Base-by-base conservation (phyloP, 1,140 invertebrate species). In the Cheumatopsyche charites region DNA sequence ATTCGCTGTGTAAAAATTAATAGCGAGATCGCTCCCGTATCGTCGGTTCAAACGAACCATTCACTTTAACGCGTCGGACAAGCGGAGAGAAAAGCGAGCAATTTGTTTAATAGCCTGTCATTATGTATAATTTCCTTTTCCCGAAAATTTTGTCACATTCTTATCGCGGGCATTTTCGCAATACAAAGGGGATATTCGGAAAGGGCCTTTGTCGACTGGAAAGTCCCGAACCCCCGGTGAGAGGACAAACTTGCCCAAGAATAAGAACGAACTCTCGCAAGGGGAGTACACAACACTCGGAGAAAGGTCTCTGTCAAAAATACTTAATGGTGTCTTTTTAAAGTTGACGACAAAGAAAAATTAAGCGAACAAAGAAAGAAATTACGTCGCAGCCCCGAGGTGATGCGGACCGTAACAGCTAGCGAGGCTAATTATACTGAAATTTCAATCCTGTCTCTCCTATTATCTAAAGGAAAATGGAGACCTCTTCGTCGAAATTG, bases 111-210 rank as follows among this genome's bases (percentile, higher is more conserved):
- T 26, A 21, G 70, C 19, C 49, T 6, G 42, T 67, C 70, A 55
- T 72, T 72, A 66, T 41, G 41, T 58, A 72, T 72, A 72, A 72
- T 72, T 72, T 72, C 70, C 70, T 19, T 66, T 72, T 25, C 15
- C 52, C 62, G 5, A 66, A 36, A 72, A 72, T 72, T 72, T 45
- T 29, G 62, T 67, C 70, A 72, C 70, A 72, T 72, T 72, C 62
- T 66, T 62, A 52, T 66, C 36, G 21, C 23, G 55, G 55, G 21
- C 62, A 55, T 26, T 47, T n/a, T 7, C 47, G 47, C 45, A 41
- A 42, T 66, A 66, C 36, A 62, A 71, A 71, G 41, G 69, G 42
- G 23, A 63, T 71, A 47, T 71, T 49, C 42, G 29, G 21, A 58
- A 23, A 58, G 12, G 41, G 19, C 15, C 61, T 65, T 71, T 71